Percentiles rank a stretch among this genome's conserved stretches.
Conservation (phyloP, 2,888 invertebrate genomes). For the Eristalis pertinax region DNA sequence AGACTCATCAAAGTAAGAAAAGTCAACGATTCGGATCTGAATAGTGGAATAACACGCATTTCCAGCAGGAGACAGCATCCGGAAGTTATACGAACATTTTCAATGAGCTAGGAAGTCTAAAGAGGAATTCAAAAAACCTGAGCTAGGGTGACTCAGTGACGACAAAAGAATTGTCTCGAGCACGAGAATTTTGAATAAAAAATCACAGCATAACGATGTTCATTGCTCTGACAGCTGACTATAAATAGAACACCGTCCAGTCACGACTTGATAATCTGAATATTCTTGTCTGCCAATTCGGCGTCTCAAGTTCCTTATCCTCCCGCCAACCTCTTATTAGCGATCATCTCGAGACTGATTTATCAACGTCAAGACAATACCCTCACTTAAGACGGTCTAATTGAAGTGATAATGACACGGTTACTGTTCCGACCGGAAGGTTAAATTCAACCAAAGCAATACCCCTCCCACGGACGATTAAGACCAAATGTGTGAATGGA, state of each 20-base stretch:
- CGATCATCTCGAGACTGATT: not conserved
- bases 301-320: not conserved
- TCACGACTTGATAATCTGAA: not conserved
- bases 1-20: too few relatives aligned
- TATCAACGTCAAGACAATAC: not conserved
- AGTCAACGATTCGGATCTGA: too few relatives aligned
- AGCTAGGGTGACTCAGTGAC: too few relatives aligned
- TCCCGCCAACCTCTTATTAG: not conserved
- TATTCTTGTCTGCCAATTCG: not conserved
- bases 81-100: too few relatives aligned
- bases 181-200: too few relatives aligned
- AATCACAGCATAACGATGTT: too few relatives aligned
- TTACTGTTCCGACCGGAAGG: slow-evolving; percentile 34
- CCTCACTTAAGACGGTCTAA: not conserved
- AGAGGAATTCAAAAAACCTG: too few relatives aligned
- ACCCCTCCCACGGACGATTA: not conserved
- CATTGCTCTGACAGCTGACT: not conserved
- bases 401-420: slow-evolving; percentile 49
- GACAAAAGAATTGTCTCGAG: too few relatives aligned
- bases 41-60: too few relatives aligned
- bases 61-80: too few relatives aligned
- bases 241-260: not conserved
- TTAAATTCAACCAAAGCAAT: slow-evolving; percentile 32
- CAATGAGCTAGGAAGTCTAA: too few relatives aligned
- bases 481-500: not conserved